Evolutionary conservation across 2,113 vertebrate species (phyloP), one percentile per base, ranked within the genome.

Genomic region (Neotoma lepida): DNA sequence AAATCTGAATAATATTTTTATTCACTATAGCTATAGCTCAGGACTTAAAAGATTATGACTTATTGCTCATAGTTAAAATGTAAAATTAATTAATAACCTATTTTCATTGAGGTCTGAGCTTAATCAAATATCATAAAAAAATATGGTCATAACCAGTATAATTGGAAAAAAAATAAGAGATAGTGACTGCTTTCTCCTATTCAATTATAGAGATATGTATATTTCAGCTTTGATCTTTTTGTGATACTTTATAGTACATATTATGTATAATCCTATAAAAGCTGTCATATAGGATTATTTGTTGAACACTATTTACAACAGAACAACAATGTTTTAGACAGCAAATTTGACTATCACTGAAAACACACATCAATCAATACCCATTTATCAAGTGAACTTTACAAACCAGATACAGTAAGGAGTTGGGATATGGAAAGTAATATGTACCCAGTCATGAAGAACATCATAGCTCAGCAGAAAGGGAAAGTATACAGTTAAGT

Each of bases 61-160:
- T 66, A 51, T 80, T n/a, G 77, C 63, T 95, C 39, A 41, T 4
- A 91, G 63, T 41, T 74, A 58, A 95, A 94, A 90, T 81, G 15
- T 51, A 74, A 51, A 74, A 80, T 85, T 77, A 87, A 94, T 90
- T 95, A 88, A 71, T 63, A 93, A 76, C 30, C 91, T 12, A 80
- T 15, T 90, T 95, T 96, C 77, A 66, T 20, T 49, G 44, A 85
- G 71, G n/a, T 93, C 28, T 58, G 82, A 39, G 39, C 12, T 12
- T 88, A 35, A 76, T 92, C 6, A 86, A 46, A 86, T 88, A n/a
- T 56, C 39, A 77, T 88, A 51, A 85, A 92, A 90, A 71, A 12
- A 78, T 24, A 92, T 2, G 93, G n/a, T 68, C 28, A 87, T 12
- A 89, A 84, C 18, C 35, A 95, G 54, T 93, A 8, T 64, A 88